phyloP scores from a whole-genome alignment of 1,140 invertebrate genomes.

The Drosophila mojavensis region DNA sequence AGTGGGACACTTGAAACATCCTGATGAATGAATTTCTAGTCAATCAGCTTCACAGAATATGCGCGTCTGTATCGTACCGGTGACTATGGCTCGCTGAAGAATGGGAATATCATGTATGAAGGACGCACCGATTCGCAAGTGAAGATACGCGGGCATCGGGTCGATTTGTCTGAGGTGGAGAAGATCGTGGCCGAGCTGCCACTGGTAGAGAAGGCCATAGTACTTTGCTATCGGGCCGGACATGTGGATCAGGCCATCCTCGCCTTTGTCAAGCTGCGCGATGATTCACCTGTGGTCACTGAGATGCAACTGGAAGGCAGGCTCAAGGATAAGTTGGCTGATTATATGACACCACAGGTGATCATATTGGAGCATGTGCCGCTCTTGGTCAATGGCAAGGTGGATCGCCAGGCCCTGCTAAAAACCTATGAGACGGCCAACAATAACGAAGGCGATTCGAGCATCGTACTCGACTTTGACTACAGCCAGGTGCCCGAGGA shows the following conservation, averaged over 20 bases:
- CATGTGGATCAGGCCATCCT: conserved; percentile 89
- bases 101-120: conserved; percentile 89
- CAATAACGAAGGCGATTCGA: conserved; percentile 85
- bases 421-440: conserved; percentile 89
- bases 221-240: conserved; percentile 91
- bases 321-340: conserved; percentile 87
- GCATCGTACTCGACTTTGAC: conserved; percentile 85
- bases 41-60: conserved; percentile 84
- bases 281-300: conserved; percentile 84
- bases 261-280: conserved; percentile 88
- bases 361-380: conserved; percentile 90
- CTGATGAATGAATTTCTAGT: not conserved
- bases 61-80: conserved; percentile 91
- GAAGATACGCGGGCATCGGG: conserved; percentile 93
- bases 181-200: conserved; percentile 85
- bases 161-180: conserved; percentile 93
- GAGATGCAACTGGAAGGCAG: conserved; percentile 87
- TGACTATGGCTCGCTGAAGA: conserved; percentile 91
- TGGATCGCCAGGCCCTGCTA: conserved; percentile 90
- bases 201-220: conserved; percentile 85
- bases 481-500: conserved; percentile 87
- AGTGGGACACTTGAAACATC: conserved; percentile 14
- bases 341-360: conserved; percentile 92
- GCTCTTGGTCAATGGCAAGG: conserved; percentile 93
- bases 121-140: conserved; percentile 94